Conservation (phyloP, 2,888 invertebrate species). For the Allolobophora icterica region DNA sequence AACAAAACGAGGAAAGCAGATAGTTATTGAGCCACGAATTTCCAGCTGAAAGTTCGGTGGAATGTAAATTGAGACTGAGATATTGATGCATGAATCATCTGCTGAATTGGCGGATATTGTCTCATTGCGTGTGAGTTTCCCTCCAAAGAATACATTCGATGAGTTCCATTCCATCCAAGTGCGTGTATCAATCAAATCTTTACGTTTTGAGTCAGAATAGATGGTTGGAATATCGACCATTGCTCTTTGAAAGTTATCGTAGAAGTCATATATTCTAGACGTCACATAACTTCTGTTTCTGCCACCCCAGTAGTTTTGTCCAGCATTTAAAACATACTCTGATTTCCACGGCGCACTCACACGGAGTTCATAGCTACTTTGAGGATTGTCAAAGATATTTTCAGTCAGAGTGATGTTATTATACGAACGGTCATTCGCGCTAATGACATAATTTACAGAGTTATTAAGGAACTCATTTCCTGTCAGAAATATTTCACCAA, state of each 20-base stretch:
- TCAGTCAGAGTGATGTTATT: not conserved
- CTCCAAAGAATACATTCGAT: slow-evolving; percentile 25
- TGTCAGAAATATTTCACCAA: too few relatives aligned
- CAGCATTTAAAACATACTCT: slow-evolving; percentile 3
- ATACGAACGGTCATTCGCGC: not conserved
- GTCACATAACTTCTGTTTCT: not conserved
- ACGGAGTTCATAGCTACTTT: slow-evolving; percentile 31
- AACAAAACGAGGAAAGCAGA: too few relatives aligned
- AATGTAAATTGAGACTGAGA: too few relatives aligned
- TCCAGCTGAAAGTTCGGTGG: too few relatives aligned
- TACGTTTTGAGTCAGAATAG: not conserved
- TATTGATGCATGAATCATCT: too few relatives aligned
- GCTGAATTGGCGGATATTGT: too few relatives aligned
- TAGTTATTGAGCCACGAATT: too few relatives aligned
- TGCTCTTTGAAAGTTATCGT: not conserved
- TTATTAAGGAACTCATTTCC: too few relatives aligned
- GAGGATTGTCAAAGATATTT: slow-evolving; percentile 34
- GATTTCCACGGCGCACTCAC: not conserved
- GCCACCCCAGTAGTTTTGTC: slow-evolving; percentile 34
- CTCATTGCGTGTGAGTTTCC: not conserved
- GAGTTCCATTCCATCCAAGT: not conserved
- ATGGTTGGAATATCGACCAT: slow-evolving; percentile 9
- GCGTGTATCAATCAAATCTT: not conserved
- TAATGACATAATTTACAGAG: not conserved
- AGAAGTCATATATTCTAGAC: slow-evolving; percentile 32